Base-by-base conservation (phyloP, 2,797 vertebrate species). In the Enteromius paludinosus region DNA sequence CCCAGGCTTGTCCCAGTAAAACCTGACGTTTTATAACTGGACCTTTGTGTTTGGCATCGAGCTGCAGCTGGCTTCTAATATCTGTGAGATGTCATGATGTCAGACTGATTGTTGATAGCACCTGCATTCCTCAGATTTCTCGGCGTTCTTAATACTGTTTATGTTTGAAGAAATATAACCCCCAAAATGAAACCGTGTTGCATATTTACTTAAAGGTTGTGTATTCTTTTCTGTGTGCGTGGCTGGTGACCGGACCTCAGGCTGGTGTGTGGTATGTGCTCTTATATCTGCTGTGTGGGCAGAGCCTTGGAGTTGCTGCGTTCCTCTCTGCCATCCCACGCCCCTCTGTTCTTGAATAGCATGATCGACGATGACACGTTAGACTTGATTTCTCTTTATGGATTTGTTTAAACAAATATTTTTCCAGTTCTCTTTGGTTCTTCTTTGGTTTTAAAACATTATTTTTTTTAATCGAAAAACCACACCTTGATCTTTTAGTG, bases 1-100 rank as follows among this genome's bases (percentile, higher is more conserved):
- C 83, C 73, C 85, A 79, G 81, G 89, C 89, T 92, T 92, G 92
- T 86, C 93, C 92, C 91, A 81, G 88, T 86, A 90, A 81, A 83
- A 85, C 85, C 88, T 62, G 84, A 84, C 86, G 81, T 5, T 84
- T 84, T 87, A 78, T 88, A 90, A 92, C 87, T 85, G 82, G 86
- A 79, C 82, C 89, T 91, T 92, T 93, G 89, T 91, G 81, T 87
- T 79, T 18, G 20, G 86, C 88, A 89, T 90, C 90, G 88, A 90
- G 90, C 79, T 92, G 86, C 91, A 93, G 92, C 92, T 93, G 92
- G 35, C 54, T 62, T 20, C 6, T 49, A 64, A 78, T 69, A 38
- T 69, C 66, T 70, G 54, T 2, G 3, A 64, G 43, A 75, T 66
- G 61, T 56, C 56, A 73, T 65, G 59, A 73, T 52, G 79, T 76